phyloP scores from a whole-genome alignment of 1,140 invertebrate genomes.

The Marisa cornuarietis region DNA sequence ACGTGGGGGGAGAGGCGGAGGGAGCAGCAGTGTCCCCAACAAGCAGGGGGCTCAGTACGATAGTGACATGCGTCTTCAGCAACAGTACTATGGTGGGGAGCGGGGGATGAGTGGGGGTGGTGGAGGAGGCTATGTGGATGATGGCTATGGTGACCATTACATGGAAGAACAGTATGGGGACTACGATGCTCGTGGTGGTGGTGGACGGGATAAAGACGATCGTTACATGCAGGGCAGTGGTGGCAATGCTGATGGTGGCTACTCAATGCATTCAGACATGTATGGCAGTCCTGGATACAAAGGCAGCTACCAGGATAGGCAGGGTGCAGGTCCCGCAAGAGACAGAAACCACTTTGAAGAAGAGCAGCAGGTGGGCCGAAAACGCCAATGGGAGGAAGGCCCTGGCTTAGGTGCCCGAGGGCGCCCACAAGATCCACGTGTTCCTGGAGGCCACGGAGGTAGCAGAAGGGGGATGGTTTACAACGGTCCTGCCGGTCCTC shows the following conservation, averaged over 20 bases:
- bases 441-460: conserved; percentile 17
- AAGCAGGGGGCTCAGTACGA: conserved; percentile 19
- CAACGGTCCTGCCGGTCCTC: conserved; percentile 7
- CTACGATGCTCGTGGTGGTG: conserved; percentile 23
- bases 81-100: conserved; percentile 23
- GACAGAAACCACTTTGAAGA: conserved; percentile 20
- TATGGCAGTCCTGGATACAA: conserved; percentile 4
- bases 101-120: conserved; percentile 12
- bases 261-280: conserved; percentile 8
- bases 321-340: background rate
- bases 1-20: conserved; percentile 3
- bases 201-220: conserved; percentile 20
- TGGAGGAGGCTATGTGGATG: conserved; percentile 22
- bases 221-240: conserved; percentile 20
- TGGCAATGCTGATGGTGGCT: conserved; percentile 5
- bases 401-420: conserved; percentile 26
- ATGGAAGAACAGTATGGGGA: conserved; percentile 19
- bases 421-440: background rate
- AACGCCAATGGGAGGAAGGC: conserved; percentile 35
- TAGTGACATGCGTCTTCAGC: conserved; percentile 23
- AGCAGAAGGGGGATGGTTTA: conserved; percentile 15
- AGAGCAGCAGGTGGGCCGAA: conserved; percentile 25
- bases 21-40: background rate
- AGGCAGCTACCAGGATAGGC: conserved; percentile 20
- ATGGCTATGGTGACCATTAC: conserved; percentile 23